Conservation (phyloP, 2,888 invertebrate species). For the Ommatoiulus sabulosus region DNA sequence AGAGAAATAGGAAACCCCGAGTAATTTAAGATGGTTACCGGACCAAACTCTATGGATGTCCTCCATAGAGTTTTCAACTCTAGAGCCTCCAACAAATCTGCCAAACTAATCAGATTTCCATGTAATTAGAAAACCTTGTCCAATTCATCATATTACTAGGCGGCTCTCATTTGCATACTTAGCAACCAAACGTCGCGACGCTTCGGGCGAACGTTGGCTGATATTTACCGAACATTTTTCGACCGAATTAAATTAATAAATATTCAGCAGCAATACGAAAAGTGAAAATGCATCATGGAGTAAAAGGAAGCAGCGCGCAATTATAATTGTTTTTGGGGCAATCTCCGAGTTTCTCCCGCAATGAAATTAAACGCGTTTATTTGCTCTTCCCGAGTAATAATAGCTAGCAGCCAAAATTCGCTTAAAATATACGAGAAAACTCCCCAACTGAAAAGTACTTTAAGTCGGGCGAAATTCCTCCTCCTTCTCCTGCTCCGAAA, state of each 20-base stretch:
- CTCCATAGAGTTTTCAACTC: no score
- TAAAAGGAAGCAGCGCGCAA: not conserved
- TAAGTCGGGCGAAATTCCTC: not conserved
- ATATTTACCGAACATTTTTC: not conserved
- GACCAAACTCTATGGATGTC: not conserved
- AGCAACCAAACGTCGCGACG: not conserved
- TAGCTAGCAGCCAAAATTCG: constrained; percentile 2
- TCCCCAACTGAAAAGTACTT: not conserved
- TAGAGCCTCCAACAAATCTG: not conserved
- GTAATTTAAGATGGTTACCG: no score
- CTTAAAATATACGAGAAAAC: not conserved
- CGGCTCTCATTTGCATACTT: constrained; percentile 4
- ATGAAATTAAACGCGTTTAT: constrained; percentile 33
- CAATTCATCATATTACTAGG: constrained; percentile 15
- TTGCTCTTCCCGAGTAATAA: constrained; percentile 22
- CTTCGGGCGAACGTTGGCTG: not conserved
- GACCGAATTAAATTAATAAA: constrained; percentile 9
- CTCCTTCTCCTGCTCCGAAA: not conserved
- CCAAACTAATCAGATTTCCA: constrained; percentile 27
- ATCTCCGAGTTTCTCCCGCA: not conserved
- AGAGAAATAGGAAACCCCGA: no score
- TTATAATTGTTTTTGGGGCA: constrained; percentile 5
- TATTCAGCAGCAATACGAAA: not conserved
- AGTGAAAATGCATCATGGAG: not conserved
- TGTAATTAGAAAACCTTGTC: constrained; percentile 7